Evolutionary conservation across 1,140 invertebrate genomes (phyloP).

Genomic region (Portunus trituberculatus): DNA sequence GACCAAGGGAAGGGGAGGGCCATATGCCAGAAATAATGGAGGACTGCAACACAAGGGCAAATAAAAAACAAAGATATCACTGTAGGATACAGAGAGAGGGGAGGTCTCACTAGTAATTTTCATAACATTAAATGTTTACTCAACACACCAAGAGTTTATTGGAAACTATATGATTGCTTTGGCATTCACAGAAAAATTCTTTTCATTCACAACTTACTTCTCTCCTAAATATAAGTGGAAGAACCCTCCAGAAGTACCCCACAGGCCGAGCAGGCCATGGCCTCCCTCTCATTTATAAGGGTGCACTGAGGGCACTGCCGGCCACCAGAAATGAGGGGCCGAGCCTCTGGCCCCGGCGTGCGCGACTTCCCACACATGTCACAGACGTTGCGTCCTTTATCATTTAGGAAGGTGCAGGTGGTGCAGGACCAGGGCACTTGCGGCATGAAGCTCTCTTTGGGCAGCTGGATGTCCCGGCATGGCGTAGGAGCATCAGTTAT

Average conservation of each 20-base stretch:
- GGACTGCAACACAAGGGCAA: neutral
- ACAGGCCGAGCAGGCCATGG: conserved; percentile 86
- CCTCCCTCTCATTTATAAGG: conserved; percentile 88
- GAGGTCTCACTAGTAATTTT: neutral
- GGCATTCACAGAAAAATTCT: conserved; percentile 48
- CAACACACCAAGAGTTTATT: conserved; percentile 40
- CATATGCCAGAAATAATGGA: neutral
- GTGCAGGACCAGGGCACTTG: conserved; percentile 85
- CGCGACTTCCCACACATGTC: conserved; percentile 89
- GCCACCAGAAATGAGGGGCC: conserved; percentile 87
- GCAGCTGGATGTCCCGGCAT: conserved; percentile 50
- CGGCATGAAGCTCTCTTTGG: conserved; percentile 28
- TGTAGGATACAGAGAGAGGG: neutral
- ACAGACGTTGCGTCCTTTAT: conserved; percentile 83
- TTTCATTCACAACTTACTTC: conserved; percentile 40
- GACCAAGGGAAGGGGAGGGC: neutral
- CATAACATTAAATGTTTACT: conserved; percentile 29
- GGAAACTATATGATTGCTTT: conserved; percentile 71
- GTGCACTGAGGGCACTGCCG: conserved; percentile 89
- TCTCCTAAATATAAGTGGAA: conserved; percentile 86
- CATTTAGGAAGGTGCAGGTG: conserved; percentile 88
- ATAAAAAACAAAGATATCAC: neutral
- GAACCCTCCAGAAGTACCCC: conserved; percentile 86
- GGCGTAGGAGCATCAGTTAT: conserved; percentile 30
- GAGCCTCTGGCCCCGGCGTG: conserved; percentile 83